Conservation (phyloP, 2,888 invertebrate genomes). For the Pardosa pseudoannulata region DNA sequence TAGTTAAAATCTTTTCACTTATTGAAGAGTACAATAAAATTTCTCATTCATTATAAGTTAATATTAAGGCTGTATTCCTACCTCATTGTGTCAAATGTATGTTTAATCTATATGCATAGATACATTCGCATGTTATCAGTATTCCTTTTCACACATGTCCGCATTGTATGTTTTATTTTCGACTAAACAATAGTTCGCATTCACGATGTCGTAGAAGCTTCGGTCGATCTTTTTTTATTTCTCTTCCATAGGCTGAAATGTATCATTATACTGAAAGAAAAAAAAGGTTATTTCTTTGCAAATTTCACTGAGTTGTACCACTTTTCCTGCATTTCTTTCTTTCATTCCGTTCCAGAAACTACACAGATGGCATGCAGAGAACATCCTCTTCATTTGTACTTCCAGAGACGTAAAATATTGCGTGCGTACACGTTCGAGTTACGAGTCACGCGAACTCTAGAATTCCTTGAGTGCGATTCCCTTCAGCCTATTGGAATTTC, state of each 20-base stretch:
- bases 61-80: too few relatives aligned
- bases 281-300: not conserved
- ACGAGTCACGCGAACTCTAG: constrained; percentile 47
- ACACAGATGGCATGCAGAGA: constrained; percentile 43
- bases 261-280: not conserved
- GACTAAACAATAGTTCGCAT: too few relatives aligned
- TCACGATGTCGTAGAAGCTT: too few relatives aligned
- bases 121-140: too few relatives aligned
- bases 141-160: too few relatives aligned
- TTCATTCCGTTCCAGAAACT: constrained; percentile 10
- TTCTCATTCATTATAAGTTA: too few relatives aligned
- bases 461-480: constrained; percentile 35
- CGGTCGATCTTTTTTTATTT: not conserved
- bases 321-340: not conserved
- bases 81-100: too few relatives aligned
- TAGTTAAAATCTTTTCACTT: too few relatives aligned
- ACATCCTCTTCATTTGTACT: constrained; percentile 55
- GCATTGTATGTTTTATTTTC: too few relatives aligned
- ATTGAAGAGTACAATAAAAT: too few relatives aligned
- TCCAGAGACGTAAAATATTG: constrained; percentile 52
- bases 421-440: constrained; percentile 41
- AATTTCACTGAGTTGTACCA: not conserved
- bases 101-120: too few relatives aligned
- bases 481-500: constrained; percentile 55
- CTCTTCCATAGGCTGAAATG: not conserved